These are phyloP conservation scores for Pseudopodoces humilis DNA, from an alignment of 2,113 vertebrate species.

Conservation along the genomic window DNA sequence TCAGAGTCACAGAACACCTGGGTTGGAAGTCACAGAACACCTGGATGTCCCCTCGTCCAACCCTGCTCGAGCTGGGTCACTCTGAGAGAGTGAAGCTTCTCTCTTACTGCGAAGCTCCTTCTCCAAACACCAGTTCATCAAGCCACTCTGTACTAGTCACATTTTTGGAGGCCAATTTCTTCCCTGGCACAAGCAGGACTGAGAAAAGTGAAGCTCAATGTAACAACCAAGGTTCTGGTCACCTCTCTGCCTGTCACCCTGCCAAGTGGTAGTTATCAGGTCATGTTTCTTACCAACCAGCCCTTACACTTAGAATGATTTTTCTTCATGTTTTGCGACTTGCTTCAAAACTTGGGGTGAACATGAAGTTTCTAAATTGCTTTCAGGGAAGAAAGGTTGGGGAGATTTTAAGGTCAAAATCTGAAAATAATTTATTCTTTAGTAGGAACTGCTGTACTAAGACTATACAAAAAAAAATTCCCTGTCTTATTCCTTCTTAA, in stretches of 20 bases:
- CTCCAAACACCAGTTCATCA: not conserved
- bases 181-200: not conserved
- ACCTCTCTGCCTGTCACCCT: not conserved
- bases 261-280: not conserved
- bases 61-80: not conserved
- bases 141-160: not conserved
- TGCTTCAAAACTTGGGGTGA: not conserved
- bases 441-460: not conserved
- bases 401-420: not conserved
- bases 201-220: accelerated
- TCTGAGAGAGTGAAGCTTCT: not conserved
- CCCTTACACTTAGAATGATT: not conserved
- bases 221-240: not conserved
- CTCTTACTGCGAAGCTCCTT: not conserved
- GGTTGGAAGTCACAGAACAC: too few relatives aligned
- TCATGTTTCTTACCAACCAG: not conserved
- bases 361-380: not conserved
- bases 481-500: not conserved
- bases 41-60: not conserved
- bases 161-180: not conserved
- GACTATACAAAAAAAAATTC: not conserved
- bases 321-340: not conserved
- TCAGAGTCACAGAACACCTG: not conserved
- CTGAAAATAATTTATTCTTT: not conserved
- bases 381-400: not conserved